Conservation (phyloP, 2,113 vertebrate genomes). For the Peromyscus leucopus region DNA sequence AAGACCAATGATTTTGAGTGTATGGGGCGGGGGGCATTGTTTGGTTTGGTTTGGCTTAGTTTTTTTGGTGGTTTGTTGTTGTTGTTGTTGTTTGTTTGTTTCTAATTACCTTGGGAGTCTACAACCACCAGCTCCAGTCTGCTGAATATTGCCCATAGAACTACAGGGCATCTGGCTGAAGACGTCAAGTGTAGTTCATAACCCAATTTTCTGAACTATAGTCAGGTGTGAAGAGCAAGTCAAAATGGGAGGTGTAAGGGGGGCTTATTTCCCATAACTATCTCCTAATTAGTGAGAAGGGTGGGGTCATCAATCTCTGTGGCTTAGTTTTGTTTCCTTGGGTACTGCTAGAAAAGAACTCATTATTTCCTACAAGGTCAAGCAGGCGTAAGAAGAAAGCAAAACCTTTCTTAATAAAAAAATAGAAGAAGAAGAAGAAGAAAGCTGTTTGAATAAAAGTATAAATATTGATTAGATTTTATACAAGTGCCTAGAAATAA, state of each 20-base stretch:
- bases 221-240: slow-evolving; percentile 64
- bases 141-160: slow-evolving; percentile 79
- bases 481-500: slow-evolving; percentile 75
- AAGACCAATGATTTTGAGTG: slow-evolving; percentile 10
- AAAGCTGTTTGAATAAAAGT: slow-evolving; percentile 72
- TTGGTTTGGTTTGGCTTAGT: not conserved
- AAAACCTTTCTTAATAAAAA: slow-evolving; percentile 32
- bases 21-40: no score
- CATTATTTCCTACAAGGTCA: slow-evolving; percentile 78
- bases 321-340: slow-evolving; percentile 51
- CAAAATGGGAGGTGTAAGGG: slow-evolving; percentile 69
- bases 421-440: not conserved
- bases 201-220: slow-evolving; percentile 79
- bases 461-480: slow-evolving; percentile 85
- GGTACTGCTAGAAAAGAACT: slow-evolving; percentile 7
- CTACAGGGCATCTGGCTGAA: slow-evolving; percentile 65
- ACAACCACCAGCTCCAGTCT: slow-evolving; percentile 63
- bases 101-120: slow-evolving; percentile 54
- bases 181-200: slow-evolving; percentile 76
- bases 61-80: not conserved
- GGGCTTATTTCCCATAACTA: slow-evolving; percentile 63
- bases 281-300: slow-evolving; percentile 63
- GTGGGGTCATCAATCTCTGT: slow-evolving; percentile 45
- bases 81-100: not conserved
- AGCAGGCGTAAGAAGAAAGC: slow-evolving; percentile 45